Evolutionary conservation across 2,888 invertebrate genomes (phyloP), one percentile per base, ranked within the genome.

Genomic region (Catocala fraxini): DNA sequence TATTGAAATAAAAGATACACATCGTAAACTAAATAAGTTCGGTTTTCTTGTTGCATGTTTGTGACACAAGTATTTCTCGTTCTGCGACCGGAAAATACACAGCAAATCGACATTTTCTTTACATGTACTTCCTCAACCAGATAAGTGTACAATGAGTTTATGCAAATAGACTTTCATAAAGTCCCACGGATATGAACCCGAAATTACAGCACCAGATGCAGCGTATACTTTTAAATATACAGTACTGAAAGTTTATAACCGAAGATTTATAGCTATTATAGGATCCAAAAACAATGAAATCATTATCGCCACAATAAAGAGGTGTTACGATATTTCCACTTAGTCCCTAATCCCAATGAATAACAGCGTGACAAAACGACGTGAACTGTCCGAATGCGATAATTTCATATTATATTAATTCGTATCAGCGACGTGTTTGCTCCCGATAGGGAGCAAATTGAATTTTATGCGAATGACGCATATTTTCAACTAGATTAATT

Each of bases 401-500:
- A 89, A 91, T 89, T 90, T 88, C 81, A 84, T 87, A 88, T 87
- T 87, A 90, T 87, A 90, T 87, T 86, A 86, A 88, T 90, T 88
- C 83, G 83, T 85, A 88, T 85, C 85, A 82, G 76, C 82, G 74
- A 83, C 80, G 85, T 89, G 88, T 89, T 89, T 88, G 84, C 80
- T 80, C 70, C 80, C 80, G 89, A 90, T 89, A 87, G 79, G 84
- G 82, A 81, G 81, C 84, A 88, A 90, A 91, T 91, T 91, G 87
- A 85, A 90, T 89, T 90, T 88, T 84, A 87, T 87, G 88, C 86
- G 80, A 86, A 85, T 90, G 86, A 86, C 81, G 88, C 86, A 88
- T 86, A 89, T 90, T 86, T 89, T 85, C 83, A 84, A 81, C 83
- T 81, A 79, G 73, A 83, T 85, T 85, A 86, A 89, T 89, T 90